Percentiles rank a stretch among this genome's conserved stretches.
Conservation (phyloP, 2,113 vertebrate genomes). For the Aptenodytes patagonicus region DNA sequence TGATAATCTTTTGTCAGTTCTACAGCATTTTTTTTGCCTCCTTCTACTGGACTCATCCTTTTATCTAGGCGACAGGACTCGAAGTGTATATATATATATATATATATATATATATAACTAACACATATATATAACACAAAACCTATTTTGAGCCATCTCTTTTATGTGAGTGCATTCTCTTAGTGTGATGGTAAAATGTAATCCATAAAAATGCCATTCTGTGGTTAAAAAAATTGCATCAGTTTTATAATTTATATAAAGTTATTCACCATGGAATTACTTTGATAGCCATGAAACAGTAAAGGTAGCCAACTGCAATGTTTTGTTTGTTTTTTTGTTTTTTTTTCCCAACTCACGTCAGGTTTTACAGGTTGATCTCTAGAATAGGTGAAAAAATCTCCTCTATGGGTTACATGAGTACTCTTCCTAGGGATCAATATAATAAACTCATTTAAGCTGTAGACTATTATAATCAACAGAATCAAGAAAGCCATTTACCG, state of each 20-base stretch:
- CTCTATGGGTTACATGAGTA: not conserved
- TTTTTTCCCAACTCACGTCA: not conserved
- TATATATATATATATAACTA: not conserved
- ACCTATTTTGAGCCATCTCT: not conserved
- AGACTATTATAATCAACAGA: not conserved
- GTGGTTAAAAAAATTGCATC: not conserved
- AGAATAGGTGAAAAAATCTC: not conserved
- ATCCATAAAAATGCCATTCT: not conserved
- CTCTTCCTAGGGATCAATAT: not conserved
- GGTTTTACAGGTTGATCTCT: not conserved
- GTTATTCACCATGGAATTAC: not conserved
- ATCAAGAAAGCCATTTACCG: not conserved
- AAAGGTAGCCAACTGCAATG: not conserved
- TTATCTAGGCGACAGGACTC: not conserved
- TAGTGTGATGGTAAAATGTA: not conserved
- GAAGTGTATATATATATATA: not conserved
- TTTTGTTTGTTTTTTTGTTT: not conserved
- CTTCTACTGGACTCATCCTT: not conserved
- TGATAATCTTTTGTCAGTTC: not conserved
- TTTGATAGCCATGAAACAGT: not conserved
- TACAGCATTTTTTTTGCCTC: fast-evolving
- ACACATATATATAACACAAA: not conserved
- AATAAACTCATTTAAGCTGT: not conserved
- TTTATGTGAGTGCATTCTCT: not conserved
- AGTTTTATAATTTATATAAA: not conserved